phyloP scores from a whole-genome alignment of 2,113 vertebrate genomes.

The Embiotoca jacksoni region DNA sequence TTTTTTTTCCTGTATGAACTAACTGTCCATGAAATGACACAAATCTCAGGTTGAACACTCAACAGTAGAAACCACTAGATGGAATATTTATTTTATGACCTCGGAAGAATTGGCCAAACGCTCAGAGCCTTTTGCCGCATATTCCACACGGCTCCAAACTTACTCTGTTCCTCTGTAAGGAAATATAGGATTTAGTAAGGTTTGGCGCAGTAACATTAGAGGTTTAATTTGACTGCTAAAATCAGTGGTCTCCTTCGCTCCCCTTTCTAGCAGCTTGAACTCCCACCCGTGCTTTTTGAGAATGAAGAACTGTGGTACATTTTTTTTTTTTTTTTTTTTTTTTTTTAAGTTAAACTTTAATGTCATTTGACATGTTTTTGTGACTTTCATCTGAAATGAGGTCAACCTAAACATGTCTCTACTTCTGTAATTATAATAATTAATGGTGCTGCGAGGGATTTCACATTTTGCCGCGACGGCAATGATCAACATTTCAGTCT shows the following conservation, averaged over 20 bases:
- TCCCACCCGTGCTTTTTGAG: slow-evolving; percentile 45
- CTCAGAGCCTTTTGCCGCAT: slow-evolving; percentile 26
- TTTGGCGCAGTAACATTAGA: slow-evolving; percentile 20
- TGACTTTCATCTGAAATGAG: slow-evolving; percentile 42
- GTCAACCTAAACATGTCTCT: slow-evolving; percentile 46
- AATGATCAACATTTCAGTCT: slow-evolving; percentile 66
- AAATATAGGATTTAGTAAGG: slow-evolving; percentile 8
- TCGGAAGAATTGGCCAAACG: slow-evolving; percentile 37
- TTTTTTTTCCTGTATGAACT: slow-evolving; percentile 42
- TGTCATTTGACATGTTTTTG: slow-evolving; percentile 43
- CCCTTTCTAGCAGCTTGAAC: slow-evolving; percentile 59
- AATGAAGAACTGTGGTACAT: slow-evolving; percentile 70
- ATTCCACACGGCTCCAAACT: slow-evolving; percentile 17
- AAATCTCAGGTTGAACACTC: slow-evolving; percentile 72
- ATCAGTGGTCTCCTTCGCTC: slow-evolving; percentile 16
- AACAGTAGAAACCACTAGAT: slow-evolving; percentile 67
- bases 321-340: slow-evolving; percentile 17
- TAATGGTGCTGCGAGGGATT: slow-evolving; percentile 72
- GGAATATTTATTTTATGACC: slow-evolving; percentile 66
- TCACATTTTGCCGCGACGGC: slow-evolving; percentile 59
- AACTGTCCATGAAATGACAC: slow-evolving; percentile 38
- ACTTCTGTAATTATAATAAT: slow-evolving; percentile 57
- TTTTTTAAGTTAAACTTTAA: slow-evolving; percentile 12
- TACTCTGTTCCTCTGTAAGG: slow-evolving; percentile 3
- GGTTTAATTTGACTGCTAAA: slow-evolving; percentile 24